Evolutionary conservation across 2,113 vertebrate species (phyloP), one percentile per base, ranked within the genome.

Genomic region (Amblyornis subalaris): DNA sequence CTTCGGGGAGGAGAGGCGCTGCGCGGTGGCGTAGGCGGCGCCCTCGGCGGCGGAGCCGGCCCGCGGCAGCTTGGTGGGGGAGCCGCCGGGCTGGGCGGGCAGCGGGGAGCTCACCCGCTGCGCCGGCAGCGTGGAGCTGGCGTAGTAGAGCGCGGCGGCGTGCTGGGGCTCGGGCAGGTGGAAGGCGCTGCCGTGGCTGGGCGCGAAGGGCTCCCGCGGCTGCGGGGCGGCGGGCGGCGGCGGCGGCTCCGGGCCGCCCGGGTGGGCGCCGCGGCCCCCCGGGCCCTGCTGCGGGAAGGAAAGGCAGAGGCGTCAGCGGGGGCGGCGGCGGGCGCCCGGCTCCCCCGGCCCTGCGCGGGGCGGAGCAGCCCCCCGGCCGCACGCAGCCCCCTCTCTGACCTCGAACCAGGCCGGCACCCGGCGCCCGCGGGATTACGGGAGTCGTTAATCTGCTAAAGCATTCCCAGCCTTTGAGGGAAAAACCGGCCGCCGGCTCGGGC

Each of bases 81-180:
- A 99, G 90, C 98, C 98, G n/a, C 94, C 98, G 97, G 85, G 97
- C 96, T 98, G 97, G 97, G 98, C 96, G 97, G 98, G 94, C 90
- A 99, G 97, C 90, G 99, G 99, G 80, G 99, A 99, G 95, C 98
- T 98, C 96, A 99, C 98, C 89, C 99, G 98, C 96, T 98, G 99
- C 92, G 98, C 98, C 38, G 99, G 99, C 96, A 99, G 98, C 87
- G 99, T 99, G 96, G 99, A 98, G 97, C 99, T 99, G 91, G 98
- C 98, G 97, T 99, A 99, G 97, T 99, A 99, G 93, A 99, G 98
- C 88, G 94, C 91, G 88, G 96, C 93, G 81, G 97, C 97, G 91
- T 97, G 98, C 96, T 97, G 98, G 48, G 97, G 97, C 74, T 99
- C 99, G 5, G 97, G 98, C 98, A 99, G 98, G 97, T 99, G 99